Conservation (phyloP, 2,888 invertebrate genomes). For the Monoplex corrugatus region DNA sequence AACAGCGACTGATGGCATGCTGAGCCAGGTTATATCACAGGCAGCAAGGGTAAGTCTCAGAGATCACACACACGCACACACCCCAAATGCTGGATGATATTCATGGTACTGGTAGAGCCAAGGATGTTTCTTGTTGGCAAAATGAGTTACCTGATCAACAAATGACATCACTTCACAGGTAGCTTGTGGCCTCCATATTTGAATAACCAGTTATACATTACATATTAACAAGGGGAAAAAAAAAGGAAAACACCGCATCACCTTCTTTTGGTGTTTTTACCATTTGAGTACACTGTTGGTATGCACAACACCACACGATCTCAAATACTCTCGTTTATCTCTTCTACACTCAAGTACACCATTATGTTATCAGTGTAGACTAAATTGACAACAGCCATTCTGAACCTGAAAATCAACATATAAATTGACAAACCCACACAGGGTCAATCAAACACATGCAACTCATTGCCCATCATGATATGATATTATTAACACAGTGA, state of each 20-base stretch:
- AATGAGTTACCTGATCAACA: background rate
- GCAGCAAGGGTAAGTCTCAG: conserved; percentile 13
- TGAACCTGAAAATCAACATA: too few relatives aligned
- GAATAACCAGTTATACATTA: background rate
- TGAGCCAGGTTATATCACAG: background rate
- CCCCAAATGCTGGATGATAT: background rate
- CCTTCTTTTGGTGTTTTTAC: background rate
- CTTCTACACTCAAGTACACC: too few relatives aligned
- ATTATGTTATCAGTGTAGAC: too few relatives aligned
- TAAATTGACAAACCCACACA: too few relatives aligned
- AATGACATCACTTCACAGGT: background rate
- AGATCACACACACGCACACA: background rate
- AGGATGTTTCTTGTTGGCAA: background rate
- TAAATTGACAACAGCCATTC: too few relatives aligned
- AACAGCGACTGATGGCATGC: background rate
- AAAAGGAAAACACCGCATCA: too few relatives aligned
- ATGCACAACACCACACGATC: too few relatives aligned
- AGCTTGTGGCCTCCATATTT: background rate
- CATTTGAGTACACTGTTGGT: conserved; percentile 7
- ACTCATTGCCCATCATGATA: too few relatives aligned
- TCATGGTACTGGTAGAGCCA: background rate
- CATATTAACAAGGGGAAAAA: background rate
- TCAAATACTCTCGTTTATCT: too few relatives aligned
- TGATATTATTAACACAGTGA: too few relatives aligned
- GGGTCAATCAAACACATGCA: too few relatives aligned